phyloP scores from a whole-genome alignment of 2,113 vertebrate species.

The Grammomys surdaster region DNA sequence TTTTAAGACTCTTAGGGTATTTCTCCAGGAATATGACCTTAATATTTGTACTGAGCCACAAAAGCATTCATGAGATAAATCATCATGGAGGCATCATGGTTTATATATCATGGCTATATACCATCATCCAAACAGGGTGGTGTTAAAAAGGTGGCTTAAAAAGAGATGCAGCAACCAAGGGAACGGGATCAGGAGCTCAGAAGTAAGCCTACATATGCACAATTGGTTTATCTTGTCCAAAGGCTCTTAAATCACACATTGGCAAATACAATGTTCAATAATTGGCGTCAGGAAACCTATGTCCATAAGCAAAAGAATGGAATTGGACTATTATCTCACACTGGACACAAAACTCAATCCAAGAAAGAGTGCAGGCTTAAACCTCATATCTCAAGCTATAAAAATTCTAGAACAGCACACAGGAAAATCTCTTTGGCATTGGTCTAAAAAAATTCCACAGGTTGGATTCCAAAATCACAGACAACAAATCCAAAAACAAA shows the following conservation, averaged over 20 bases:
- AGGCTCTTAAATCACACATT: neutral
- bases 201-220: neutral
- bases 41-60: neutral
- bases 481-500: neutral
- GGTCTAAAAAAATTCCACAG: neutral
- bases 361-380: neutral
- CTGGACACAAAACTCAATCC: neutral
- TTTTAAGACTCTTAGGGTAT: neutral
- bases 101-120: neutral
- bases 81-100: no score
- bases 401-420: neutral
- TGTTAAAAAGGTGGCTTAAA: neutral
- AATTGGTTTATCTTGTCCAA: neutral
- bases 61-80: neutral
- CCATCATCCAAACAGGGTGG: neutral
- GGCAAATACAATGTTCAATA: neutral
- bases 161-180: neutral
- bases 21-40: neutral
- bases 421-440: neutral
- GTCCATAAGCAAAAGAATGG: neutral
- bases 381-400: neutral
- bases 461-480: neutral
- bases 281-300: neutral
- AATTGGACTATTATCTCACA: neutral
- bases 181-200: neutral